phyloP scores from a whole-genome alignment of 2,113 vertebrate genomes.

The Stomatorhinus ivindoensis region DNA sequence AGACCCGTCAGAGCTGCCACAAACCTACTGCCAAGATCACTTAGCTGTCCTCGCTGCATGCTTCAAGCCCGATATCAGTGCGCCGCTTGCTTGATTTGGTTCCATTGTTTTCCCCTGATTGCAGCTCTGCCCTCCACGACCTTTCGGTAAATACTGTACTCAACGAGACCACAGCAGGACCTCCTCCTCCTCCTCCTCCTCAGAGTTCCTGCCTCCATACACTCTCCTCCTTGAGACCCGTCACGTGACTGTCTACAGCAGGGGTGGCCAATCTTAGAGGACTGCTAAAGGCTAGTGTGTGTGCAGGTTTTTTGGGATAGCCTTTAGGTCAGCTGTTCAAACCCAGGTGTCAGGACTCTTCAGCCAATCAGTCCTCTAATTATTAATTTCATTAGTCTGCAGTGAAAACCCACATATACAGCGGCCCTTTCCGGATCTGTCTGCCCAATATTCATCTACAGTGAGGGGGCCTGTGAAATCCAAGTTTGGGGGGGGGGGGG shows the following conservation, averaged over 20 bases:
- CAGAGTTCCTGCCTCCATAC: neutral
- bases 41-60: constrained; percentile 13
- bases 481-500: neutral
- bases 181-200: neutral
- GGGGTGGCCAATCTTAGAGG: neutral
- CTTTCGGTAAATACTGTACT: constrained; percentile 2
- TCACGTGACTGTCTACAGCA: neutral
- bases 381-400: neutral
- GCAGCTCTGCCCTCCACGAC: neutral
- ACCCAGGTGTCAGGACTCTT: neutral
- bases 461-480: neutral
- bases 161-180: neutral
- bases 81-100: constrained; percentile 34
- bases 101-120: constrained; percentile 27
- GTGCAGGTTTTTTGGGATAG: neutral
- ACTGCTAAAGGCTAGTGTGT: neutral
- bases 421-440: neutral
- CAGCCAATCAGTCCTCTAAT: neutral
- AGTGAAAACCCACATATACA: neutral
- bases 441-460: neutral
- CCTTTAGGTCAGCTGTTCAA: neutral
- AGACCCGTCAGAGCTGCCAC: neutral
- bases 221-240: neutral
- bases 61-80: constrained; percentile 42
- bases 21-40: constrained; percentile 31